A percentile compares a stretch with the other conserved stretches of the same genome.
These are phyloP conservation scores for Meghimatium bilineatum DNA, from an alignment of 2,888 invertebrate species.

Conservation along the genomic window DNA sequence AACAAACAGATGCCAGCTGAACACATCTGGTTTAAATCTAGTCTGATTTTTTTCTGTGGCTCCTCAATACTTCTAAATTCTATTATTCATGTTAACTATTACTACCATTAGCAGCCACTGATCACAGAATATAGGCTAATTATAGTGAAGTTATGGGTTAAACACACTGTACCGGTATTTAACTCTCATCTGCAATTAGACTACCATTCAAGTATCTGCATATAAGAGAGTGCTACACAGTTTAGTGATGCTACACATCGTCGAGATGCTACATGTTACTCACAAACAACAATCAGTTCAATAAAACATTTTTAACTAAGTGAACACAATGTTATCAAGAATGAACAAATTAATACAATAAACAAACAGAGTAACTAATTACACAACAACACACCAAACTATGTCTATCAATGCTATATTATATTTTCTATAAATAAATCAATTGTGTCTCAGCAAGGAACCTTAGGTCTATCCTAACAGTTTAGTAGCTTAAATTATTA, in stretches of 20 bases:
- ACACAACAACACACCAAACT: background rate
- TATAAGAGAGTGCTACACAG: no score
- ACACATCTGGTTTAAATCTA: no score
- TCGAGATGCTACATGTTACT: background rate
- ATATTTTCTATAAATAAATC: background rate
- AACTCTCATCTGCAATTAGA: background rate
- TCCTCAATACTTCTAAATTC: no score
- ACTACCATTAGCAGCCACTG: background rate
- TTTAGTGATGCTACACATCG: background rate
- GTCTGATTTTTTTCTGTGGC: no score
- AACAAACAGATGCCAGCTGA: no score
- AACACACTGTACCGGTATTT: background rate
- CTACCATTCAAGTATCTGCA: background rate
- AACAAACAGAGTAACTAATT: background rate
- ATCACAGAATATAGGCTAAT: no score
- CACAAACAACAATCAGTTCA: background rate
- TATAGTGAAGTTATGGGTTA: background rate
- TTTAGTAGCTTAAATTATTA: background rate
- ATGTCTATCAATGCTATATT: background rate
- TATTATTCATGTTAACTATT: no score
- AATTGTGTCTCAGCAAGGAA: background rate
- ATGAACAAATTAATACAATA: background rate
- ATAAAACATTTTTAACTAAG: background rate
- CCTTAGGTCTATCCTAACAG: background rate
- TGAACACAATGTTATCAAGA: background rate